These are phyloP conservation scores for Arion vulgaris DNA, from an alignment of 1,140 invertebrate genomes.

Conservation along the genomic window DNA sequence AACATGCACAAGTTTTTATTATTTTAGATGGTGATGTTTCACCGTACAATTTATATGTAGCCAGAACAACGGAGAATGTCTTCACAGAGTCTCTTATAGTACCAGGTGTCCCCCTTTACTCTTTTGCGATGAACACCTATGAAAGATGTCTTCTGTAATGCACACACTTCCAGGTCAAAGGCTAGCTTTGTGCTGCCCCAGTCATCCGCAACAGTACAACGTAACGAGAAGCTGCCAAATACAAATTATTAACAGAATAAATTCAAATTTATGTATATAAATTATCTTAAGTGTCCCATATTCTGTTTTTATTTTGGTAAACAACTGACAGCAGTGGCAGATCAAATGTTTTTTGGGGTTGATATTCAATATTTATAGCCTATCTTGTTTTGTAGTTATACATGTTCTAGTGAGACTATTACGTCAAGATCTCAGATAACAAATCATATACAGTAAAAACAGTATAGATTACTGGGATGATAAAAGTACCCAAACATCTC, in stretches of 20 bases:
- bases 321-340: no score
- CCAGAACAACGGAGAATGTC: conserved; percentile 78
- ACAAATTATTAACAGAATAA: background rate
- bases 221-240: conserved; percentile 77
- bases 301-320: no score
- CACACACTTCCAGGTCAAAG: conserved; percentile 88
- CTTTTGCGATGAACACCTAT: conserved; percentile 85
- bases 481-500: no score
- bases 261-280: no score
- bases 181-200: conserved; percentile 76
- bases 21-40: background rate
- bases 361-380: no score
- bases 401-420: no score
- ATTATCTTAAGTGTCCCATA: no score
- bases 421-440: no score
- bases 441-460: no score
- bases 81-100: conserved; percentile 89
- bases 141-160: conserved; percentile 71
- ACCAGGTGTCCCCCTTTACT: conserved; percentile 87
- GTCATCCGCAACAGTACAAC: conserved; percentile 76
- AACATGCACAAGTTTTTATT: background rate
- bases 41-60: conserved; percentile 20
- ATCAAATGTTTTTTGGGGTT: no score
- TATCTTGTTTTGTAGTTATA: no score
- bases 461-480: no score